These are phyloP conservation scores for Moxostoma hubbsi DNA, from an alignment of 2,797 vertebrate genomes.

Conservation along the genomic window DNA sequence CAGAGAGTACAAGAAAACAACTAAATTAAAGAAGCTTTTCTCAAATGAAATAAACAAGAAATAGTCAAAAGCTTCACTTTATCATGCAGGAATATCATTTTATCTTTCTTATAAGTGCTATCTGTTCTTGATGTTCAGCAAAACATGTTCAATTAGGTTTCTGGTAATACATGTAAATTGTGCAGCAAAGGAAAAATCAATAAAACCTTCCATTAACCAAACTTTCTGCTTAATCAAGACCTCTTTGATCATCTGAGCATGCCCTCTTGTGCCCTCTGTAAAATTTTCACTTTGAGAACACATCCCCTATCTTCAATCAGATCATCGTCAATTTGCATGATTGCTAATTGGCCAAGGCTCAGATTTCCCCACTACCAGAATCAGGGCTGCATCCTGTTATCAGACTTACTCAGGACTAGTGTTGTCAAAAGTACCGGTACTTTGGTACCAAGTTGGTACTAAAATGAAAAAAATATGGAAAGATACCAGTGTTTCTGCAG, in stretches of 20 bases:
- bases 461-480: too few species aligned
- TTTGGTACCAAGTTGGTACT: too few species aligned
- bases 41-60: background rate
- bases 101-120: background rate
- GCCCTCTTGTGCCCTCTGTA: constrained; percentile 9
- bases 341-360: constrained; percentile 61
- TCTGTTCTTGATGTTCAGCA: background rate
- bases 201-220: constrained; percentile 32
- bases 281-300: constrained; percentile 52
- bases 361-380: constrained; percentile 61
- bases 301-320: constrained; percentile 61
- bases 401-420: too few species aligned
- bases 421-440: too few species aligned
- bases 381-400: constrained; percentile 40
- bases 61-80: background rate
- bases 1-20: background rate
- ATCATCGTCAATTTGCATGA: constrained; percentile 68
- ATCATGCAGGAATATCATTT: background rate
- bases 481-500: too few species aligned
- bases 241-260: constrained; percentile 38
- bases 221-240: constrained; percentile 50
- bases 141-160: constrained; percentile 3
- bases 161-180: background rate
- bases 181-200: constrained; percentile 7
- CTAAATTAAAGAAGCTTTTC: too few species aligned